Evolutionary conservation across 2,888 invertebrate genomes (phyloP).

Genomic region (Chloroclysta siterata): DNA sequence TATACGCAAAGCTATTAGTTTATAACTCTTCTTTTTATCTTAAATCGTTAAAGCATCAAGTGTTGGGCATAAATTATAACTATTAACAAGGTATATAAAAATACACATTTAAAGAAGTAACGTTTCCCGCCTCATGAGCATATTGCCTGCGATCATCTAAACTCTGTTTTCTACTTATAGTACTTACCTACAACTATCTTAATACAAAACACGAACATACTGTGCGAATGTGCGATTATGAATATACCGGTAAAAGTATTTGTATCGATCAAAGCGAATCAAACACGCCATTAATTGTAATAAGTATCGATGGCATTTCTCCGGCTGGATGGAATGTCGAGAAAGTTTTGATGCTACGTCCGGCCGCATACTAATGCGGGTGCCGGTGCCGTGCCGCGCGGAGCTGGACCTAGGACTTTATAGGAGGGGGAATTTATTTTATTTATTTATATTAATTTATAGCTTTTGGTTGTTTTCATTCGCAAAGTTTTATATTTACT

Average conservation of each 20-base stretch:
- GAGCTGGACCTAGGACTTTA: constrained; percentile 31
- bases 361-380: constrained; percentile 79
- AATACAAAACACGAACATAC: too few relatives aligned
- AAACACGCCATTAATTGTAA: constrained; percentile 48
- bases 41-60: too few relatives aligned
- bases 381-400: constrained; percentile 42
- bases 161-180: too few relatives aligned
- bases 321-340: constrained; percentile 80
- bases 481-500: too few relatives aligned
- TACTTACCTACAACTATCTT: too few relatives aligned
- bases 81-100: too few relatives aligned
- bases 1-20: too few relatives aligned
- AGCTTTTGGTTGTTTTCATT: background rate
- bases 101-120: too few relatives aligned
- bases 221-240: background rate
- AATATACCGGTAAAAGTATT: constrained; percentile 4
- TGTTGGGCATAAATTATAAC: too few relatives aligned
- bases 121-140: too few relatives aligned
- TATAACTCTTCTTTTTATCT: too few relatives aligned
- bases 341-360: constrained; percentile 81
- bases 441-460: background rate
- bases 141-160: too few relatives aligned
- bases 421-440: constrained; percentile 18
- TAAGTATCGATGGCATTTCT: constrained; percentile 78
- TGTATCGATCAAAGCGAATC: constrained; percentile 36